Conservation (phyloP, 2,113 vertebrate genomes). For the Callithrix jacchus region DNA sequence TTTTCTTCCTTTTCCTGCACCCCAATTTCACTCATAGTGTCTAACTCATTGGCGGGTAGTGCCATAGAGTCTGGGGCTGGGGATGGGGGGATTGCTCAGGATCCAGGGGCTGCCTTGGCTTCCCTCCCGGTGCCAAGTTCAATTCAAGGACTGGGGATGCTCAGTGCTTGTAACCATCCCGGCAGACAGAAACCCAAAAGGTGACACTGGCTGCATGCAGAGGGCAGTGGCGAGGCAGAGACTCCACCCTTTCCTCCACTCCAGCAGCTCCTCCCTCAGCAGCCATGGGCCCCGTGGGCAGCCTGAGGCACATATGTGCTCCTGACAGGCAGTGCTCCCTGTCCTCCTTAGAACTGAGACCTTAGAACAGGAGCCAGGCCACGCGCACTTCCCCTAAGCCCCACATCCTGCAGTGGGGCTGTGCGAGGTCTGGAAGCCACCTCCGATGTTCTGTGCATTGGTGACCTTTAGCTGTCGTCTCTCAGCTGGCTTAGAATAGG, state of each 20-base stretch:
- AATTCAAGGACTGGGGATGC: background rate
- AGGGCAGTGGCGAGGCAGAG: background rate
- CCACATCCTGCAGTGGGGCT: background rate
- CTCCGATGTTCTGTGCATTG: fast-evolving
- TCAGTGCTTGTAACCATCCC: fast-evolving
- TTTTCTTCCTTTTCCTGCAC: no score
- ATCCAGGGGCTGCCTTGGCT: fast-evolving
- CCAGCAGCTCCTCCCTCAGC: background rate
- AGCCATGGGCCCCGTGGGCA: fast-evolving
- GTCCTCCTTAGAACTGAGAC: fast-evolving
- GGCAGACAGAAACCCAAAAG: fast-evolving
- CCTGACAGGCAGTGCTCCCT: background rate
- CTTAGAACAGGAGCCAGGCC: fast-evolving
- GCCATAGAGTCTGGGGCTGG: fast-evolving
- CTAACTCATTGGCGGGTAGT: fast-evolving
- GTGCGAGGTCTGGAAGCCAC: fast-evolving
- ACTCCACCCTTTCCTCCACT: fast-evolving
- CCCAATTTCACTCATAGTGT: fast-evolving
- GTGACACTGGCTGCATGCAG: fast-evolving
- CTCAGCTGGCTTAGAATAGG: fast-evolving
- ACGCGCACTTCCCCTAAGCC: no score
- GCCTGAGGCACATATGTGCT: fast-evolving
- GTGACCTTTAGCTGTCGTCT: background rate
- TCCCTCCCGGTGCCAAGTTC: background rate
- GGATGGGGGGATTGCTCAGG: fast-evolving